Evolutionary conservation across 2,797 vertebrate species (phyloP), one percentile per base, ranked within the genome.

Genomic region (Phaenicophaeus curvirostris): DNA sequence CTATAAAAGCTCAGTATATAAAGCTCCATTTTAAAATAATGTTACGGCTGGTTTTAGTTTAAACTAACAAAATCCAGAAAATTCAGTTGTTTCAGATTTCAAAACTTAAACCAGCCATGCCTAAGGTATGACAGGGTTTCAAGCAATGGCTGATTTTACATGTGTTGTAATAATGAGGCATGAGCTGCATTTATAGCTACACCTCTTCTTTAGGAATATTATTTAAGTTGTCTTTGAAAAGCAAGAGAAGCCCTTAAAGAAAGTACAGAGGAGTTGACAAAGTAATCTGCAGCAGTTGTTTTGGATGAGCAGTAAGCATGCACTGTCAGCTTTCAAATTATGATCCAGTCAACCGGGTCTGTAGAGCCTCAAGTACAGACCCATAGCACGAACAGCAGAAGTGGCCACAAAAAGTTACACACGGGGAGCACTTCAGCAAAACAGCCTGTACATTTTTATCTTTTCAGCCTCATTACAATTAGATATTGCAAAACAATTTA

Each of bases 131-230:
- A 91, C 1, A 96, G 71, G 41, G 75, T 35, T 88, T 86, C 37
- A 96, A 76, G 88, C 68, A 97, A 89, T 89, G 61, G 87, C 35
- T 89, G 94, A 96, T 94, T 95, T 96, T 59, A 94, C 73, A 69
- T 63, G n/a, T 18, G 6, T 53, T 88, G 28, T 24, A 93, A 57
- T 41, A 80, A 87, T 44, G 12, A 85, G 75, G n/a, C 80, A 89
- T 13, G 15, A n/a, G n/a, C 31, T 91, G 59, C 82, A 80, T 61
- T 89, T 66, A 48, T 23, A 93, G 81, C 53, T 75, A 86, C 46
- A 53, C n/a, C 51, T 42, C 28, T 72, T 30, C 42, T 89, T 51
- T 54, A 92, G 61, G 58, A 58, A 88, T 79, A 90, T 80, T 53
- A 90, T 76, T 90, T 76, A 69, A 74, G 61, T 72, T 92, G 74